These are phyloP conservation scores for Epinephelus lanceolatus DNA, from an alignment of 2,113 vertebrate genomes.

Conservation along the genomic window DNA sequence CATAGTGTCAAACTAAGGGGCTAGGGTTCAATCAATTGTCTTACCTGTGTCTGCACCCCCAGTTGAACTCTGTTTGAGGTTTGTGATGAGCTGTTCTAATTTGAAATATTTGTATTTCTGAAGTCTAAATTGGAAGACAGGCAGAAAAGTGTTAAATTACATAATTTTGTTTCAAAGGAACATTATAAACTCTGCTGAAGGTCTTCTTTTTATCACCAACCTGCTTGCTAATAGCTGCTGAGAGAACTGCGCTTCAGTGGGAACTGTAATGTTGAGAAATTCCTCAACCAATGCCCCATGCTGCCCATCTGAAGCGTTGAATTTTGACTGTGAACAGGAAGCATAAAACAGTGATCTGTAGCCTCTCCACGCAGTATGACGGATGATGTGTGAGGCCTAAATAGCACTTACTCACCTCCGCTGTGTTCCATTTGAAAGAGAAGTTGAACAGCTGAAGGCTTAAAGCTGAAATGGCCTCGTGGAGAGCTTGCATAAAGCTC, in stretches of 20 bases:
- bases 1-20: neutral
- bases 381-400: conserved; percentile 36
- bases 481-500: conserved; percentile 77
- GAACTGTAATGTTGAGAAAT: conserved; percentile 79
- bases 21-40: neutral
- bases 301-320: conserved; percentile 15
- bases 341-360: conserved; percentile 24
- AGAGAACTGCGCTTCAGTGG: conserved; percentile 71
- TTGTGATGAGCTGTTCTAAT: conserved; percentile 78
- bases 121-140: conserved; percentile 70
- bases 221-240: conserved; percentile 77
- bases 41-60: conserved; percentile 58
- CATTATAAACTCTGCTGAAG: neutral
- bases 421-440: conserved; percentile 69
- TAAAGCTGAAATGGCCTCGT: conserved; percentile 80
- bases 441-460: conserved; percentile 80
- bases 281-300: conserved; percentile 77
- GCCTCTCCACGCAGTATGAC: neutral
- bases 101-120: conserved; percentile 83
- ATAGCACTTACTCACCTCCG: conserved; percentile 65
- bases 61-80: conserved; percentile 59
- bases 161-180: neutral
- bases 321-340: conserved; percentile 60
- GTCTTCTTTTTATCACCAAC: conserved; percentile 64
- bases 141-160: neutral